These are phyloP conservation scores for Tolypeutes matacus DNA, from an alignment of 2,797 vertebrate species.

Conservation along the genomic window DNA sequence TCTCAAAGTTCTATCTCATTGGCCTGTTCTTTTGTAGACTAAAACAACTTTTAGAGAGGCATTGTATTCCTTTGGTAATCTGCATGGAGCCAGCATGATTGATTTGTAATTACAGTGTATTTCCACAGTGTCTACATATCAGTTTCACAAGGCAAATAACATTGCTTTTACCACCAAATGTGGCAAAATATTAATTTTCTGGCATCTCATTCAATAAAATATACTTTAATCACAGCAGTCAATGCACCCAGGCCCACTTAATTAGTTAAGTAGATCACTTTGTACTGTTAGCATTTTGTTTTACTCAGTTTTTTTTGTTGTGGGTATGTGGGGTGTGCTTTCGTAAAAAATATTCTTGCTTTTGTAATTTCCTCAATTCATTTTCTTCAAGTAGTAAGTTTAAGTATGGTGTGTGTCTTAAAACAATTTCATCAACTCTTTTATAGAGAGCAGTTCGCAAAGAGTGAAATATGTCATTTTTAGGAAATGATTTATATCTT, in stretches of 20 bases:
- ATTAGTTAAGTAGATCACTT: conserved; percentile 29
- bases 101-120: conserved; percentile 68
- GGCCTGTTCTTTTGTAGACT: background rate
- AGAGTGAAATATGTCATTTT: conserved; percentile 30
- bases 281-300: conserved; percentile 19
- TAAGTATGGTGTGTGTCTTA: background rate
- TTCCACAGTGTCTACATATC: conserved; percentile 1
- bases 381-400: conserved; percentile 54
- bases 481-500: conserved; percentile 60
- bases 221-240: conserved; percentile 47
- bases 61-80: conserved; percentile 24
- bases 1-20: background rate
- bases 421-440: background rate
- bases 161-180: conserved; percentile 59
- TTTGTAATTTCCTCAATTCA: conserved; percentile 51
- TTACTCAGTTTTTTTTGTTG: conserved; percentile 62
- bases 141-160: conserved; percentile 57
- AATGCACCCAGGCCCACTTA: conserved; percentile 49
- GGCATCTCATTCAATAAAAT: conserved; percentile 40
- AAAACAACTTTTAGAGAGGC: conserved; percentile 19
- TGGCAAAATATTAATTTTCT: conserved; percentile 68
- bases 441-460: conserved; percentile 23
- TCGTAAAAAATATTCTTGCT: background rate
- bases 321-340: background rate
- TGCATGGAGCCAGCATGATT: conserved; percentile 41